Percentiles rank a stretch among this genome's conserved stretches.
Conservation (phyloP, 2,797 vertebrate species). For the Chelonia mydas region DNA sequence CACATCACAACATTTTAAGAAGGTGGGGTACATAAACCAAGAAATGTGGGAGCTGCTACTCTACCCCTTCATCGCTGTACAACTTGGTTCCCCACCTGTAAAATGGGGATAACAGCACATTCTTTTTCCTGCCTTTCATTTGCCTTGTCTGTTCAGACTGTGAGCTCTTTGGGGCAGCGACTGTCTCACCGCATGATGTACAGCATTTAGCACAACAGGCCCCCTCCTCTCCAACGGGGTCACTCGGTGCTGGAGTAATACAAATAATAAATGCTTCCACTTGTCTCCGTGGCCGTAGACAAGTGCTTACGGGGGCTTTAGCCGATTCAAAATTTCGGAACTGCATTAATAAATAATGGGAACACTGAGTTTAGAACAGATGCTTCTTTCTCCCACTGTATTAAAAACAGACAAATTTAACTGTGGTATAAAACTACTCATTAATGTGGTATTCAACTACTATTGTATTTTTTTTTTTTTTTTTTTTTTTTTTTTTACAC, state of each 20-base stretch:
- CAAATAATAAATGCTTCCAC: fast-evolving
- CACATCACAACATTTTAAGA: neutral
- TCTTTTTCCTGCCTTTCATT: neutral
- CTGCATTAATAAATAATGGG: neutral
- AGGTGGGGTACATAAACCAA: neutral
- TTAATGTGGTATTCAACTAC: neutral
- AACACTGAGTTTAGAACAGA: neutral
- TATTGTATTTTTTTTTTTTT: neutral
- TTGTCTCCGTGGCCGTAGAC: neutral
- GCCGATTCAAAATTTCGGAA: neutral
- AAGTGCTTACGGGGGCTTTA: neutral
- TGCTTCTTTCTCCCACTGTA: neutral
- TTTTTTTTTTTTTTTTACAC: too few species aligned
- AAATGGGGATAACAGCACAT: fast-evolving
- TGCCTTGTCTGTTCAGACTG: neutral
- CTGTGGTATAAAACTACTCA: neutral
- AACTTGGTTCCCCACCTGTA: neutral
- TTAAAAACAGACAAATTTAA: neutral
- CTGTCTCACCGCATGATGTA: fast-evolving
- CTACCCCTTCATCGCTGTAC: neutral
- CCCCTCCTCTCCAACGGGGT: neutral
- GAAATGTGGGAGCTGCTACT: neutral
- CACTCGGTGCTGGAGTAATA: neutral
- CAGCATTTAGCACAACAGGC: fast-evolving
- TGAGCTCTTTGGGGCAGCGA: fast-evolving